Evolutionary conservation across 2,888 invertebrate genomes (phyloP).

Genomic region (Cryptosula pallasiana): DNA sequence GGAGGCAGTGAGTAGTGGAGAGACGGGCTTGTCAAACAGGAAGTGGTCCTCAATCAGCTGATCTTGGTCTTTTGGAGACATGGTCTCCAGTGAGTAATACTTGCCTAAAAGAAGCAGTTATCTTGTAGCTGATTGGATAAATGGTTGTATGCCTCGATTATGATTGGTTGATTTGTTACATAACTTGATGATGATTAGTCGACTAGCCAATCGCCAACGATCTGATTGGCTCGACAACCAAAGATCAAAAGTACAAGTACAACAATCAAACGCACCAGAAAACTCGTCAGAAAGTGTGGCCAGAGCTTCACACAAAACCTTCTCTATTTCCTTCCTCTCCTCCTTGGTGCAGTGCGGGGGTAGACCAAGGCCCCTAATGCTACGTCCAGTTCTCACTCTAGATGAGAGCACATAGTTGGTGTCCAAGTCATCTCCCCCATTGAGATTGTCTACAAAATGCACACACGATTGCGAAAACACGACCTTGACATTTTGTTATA

Average conservation of each 20-base stretch:
- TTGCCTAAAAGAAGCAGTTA: constrained; percentile 34
- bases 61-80: constrained; percentile 36
- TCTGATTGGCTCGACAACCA: too few relatives aligned
- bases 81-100: constrained; percentile 48
- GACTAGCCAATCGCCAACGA: too few relatives aligned
- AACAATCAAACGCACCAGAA: background rate
- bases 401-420: constrained; percentile 27
- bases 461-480: background rate
- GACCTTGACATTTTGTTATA: background rate
- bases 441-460: background rate
- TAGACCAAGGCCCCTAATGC: constrained; percentile 26
- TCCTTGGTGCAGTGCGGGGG: constrained; percentile 27
- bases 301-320: constrained; percentile 22
- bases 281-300: constrained; percentile 20
- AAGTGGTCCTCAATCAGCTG: constrained; percentile 42
- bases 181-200: too few relatives aligned
- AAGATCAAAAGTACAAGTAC: too few relatives aligned
- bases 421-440: constrained; percentile 25
- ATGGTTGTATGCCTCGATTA: too few relatives aligned
- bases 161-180: too few relatives aligned
- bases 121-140: too few relatives aligned
- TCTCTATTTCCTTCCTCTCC: constrained; percentile 28
- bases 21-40: constrained; percentile 36
- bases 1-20: background rate
- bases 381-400: constrained; percentile 27